These are phyloP conservation scores for Hydrotaea cyrtoneurina DNA, from an alignment of 2,888 invertebrate species.

Conservation along the genomic window DNA sequence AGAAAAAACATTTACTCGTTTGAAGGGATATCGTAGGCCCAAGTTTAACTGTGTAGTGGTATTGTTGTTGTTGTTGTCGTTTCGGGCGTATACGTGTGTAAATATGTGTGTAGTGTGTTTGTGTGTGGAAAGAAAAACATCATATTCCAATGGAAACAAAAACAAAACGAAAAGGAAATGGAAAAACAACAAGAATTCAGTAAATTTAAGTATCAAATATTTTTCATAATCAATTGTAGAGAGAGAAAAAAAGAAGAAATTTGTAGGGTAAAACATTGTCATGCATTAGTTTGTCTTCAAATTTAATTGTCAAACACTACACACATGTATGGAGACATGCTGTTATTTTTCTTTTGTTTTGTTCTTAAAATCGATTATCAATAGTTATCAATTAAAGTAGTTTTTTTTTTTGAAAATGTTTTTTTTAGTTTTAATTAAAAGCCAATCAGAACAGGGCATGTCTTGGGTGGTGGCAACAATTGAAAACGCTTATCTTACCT, in stretches of 20 bases:
- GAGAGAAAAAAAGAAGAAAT: background rate
- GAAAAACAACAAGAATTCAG: conserved; percentile 36
- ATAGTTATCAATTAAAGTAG: conserved; percentile 37
- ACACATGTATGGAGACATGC: conserved; percentile 31
- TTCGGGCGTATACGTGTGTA: no score
- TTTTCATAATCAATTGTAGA: conserved; percentile 13
- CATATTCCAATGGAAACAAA: conserved; percentile 43
- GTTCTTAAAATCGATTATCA: conserved; percentile 40
- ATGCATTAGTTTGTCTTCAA: conserved; percentile 62
- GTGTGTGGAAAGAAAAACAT: conserved; percentile 55
- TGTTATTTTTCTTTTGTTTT: conserved; percentile 20
- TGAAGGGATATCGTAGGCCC: conserved; percentile 80
- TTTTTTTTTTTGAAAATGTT: no score
- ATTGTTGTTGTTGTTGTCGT: conserved; percentile 26
- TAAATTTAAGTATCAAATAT: conserved; percentile 25
- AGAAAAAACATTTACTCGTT: conserved; percentile 76
- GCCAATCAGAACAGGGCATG: conserved; percentile 49
- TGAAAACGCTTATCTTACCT: conserved; percentile 83
- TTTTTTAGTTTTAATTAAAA: conserved; percentile 17
- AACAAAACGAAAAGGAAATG: conserved; percentile 27
- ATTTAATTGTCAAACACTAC: conserved; percentile 17
- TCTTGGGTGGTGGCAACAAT: background rate
- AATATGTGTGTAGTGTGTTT: no score
- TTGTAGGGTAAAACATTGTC: conserved; percentile 56
- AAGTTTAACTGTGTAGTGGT: conserved; percentile 76